Base-by-base conservation (phyloP, 1,140 invertebrate genomes). In the Papilio glaucus region DNA sequence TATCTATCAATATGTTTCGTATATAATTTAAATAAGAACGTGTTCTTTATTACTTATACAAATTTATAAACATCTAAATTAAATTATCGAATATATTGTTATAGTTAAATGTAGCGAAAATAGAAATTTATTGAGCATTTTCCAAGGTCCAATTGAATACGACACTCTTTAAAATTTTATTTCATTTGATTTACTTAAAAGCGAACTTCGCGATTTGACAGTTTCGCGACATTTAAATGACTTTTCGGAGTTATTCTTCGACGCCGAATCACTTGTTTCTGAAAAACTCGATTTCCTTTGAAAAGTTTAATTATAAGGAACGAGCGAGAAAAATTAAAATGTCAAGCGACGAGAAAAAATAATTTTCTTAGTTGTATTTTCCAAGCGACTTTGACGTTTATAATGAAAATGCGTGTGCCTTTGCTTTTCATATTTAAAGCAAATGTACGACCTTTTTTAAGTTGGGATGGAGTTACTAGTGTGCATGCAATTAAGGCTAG, bases 311-410 rank as follows among this genome's bases (percentile, higher is more conserved):
- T 53, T 53, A 53, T 10, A 10, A 9, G 49, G n/a, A 53, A 24
- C 12, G 49, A 21, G 21, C 24, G 49, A 3, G 45, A 53, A 24
- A 53, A 12, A 53, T 53, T 21, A 21, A 53, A 53, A 53, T 21
- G 18, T 53, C 49, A 53, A 53, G 49, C 4, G 24, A 53, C 7
- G 49, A 53, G 42, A 7, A 49, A 49, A 49, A 49, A 24, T 49
- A 21, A 24, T 53, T 53, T 53, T 18, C 21, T 53, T 9, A 24
- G 29, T 33, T 33, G 6, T 33, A 33, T 33, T 33, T 33, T 6
- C 6, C 29, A 33, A 33, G 18, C 49, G 10, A 53, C 18, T 21
- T 53, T 21, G 8, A 24, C 9, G 42, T 33, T 33, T 33, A 33
- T 42, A 49, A 49, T 49, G 8, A 7, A 53, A 53, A 53, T 53